A percentile compares a stretch with the other conserved stretches of the same genome.
phyloP scores from a whole-genome alignment of 2,113 vertebrate genomes.

The Scalopus aquaticus region DNA sequence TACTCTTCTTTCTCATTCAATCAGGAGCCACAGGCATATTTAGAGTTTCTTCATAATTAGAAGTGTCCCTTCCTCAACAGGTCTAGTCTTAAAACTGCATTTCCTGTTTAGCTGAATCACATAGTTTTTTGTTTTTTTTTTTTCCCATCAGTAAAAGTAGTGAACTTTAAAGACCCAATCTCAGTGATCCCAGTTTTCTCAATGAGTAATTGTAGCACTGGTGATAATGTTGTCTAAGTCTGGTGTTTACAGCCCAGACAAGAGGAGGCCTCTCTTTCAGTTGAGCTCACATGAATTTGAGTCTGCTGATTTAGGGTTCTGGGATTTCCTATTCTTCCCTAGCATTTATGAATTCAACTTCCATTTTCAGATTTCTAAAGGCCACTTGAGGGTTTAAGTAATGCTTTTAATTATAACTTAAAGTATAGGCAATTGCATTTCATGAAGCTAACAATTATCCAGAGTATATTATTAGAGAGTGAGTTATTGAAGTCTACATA shows the following conservation, averaged over 20 bases:
- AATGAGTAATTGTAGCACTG: background rate
- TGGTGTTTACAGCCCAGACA: conserved; percentile 17
- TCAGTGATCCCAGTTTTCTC: background rate
- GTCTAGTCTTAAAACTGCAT: background rate
- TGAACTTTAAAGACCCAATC: background rate
- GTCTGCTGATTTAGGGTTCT: conserved; percentile 79
- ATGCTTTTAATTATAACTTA: conserved; percentile 87
- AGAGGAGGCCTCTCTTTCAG: background rate
- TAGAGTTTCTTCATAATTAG: background rate
- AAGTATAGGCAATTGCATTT: conserved; percentile 81
- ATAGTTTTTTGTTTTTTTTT: background rate
- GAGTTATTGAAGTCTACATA: conserved; percentile 76
- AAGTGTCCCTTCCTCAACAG: background rate
- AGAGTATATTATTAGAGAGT: conserved; percentile 81
- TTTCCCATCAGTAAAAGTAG: background rate
- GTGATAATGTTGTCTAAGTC: background rate
- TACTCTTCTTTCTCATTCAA: background rate
- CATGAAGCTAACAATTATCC: conserved; percentile 84
- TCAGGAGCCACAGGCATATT: background rate
- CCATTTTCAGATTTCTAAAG: conserved; percentile 86
- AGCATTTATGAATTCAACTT: conserved; percentile 82
- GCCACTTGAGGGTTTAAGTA: conserved; percentile 77
- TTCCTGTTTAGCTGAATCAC: background rate
- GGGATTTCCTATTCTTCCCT: conserved; percentile 79
- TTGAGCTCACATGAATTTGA: conserved; percentile 42